Evolutionary conservation across 2,888 invertebrate genomes (phyloP).

Genomic region (Clanis bilineata): DNA sequence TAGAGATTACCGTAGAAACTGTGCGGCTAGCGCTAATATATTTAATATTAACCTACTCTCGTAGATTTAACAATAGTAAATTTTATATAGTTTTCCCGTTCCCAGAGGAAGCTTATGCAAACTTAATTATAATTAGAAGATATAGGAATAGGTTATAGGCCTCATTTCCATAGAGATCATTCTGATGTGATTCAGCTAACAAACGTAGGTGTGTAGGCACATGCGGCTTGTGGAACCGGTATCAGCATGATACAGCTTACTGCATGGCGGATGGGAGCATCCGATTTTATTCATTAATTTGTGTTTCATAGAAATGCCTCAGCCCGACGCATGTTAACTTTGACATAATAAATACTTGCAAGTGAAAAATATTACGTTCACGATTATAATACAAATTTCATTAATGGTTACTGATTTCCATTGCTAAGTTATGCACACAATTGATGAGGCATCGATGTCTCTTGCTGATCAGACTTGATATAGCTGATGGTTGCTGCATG

Average conservation of each 20-base stretch:
- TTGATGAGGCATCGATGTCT: constrained; percentile 47
- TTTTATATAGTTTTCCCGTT: constrained; percentile 21
- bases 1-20: constrained; percentile 24
- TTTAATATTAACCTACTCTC: constrained; percentile 14
- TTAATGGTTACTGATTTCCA: constrained; percentile 53
- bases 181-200: constrained; percentile 3
- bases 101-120: constrained; percentile 14
- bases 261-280: constrained; percentile 78
- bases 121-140: constrained; percentile 18
- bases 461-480: constrained; percentile 51
- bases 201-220: constrained; percentile 41
- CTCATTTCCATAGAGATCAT: constrained; percentile 11
- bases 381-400: constrained; percentile 26
- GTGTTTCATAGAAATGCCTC: constrained; percentile 78
- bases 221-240: constrained; percentile 65
- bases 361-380: constrained; percentile 24
- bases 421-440: constrained; percentile 58
- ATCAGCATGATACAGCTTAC: constrained; percentile 80
- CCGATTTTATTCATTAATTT: constrained; percentile 73
- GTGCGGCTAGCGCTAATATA: constrained; percentile 18
- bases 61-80: constrained; percentile 26
- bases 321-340: constrained; percentile 78
- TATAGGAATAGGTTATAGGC: constrained; percentile 15
- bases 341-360: constrained; percentile 43
- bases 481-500: constrained; percentile 77